Percentiles rank a stretch among this genome's conserved stretches.
Evolutionary conservation across 2,797 vertebrate species (phyloP).

Genomic region (Eidolon dupreanum): DNA sequence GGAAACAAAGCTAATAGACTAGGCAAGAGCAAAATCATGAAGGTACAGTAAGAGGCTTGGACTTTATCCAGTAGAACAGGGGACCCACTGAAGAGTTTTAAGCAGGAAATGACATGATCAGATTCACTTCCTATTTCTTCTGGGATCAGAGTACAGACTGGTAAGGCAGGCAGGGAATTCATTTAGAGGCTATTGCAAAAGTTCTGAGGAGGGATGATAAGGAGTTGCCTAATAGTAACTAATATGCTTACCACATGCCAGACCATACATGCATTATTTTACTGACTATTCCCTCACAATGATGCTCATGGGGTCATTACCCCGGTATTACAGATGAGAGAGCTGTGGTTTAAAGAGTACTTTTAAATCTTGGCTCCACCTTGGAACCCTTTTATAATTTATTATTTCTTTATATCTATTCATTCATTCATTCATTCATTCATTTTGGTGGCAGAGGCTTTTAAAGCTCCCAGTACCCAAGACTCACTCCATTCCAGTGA

Average conservation of each 20-base stretch:
- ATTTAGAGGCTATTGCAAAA: neutral
- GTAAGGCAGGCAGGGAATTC: neutral
- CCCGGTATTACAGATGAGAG: neutral
- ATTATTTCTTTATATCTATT: too few relatives aligned
- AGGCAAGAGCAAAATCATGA: neutral
- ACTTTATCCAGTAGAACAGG: neutral
- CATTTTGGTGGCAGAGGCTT: neutral
- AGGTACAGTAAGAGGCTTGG: neutral
- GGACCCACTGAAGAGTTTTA: neutral
- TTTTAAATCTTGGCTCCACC: neutral
- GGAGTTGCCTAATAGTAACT: neutral
- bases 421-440: too few relatives aligned
- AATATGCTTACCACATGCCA: neutral
- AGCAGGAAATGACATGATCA: neutral
- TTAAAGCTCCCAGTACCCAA: neutral
- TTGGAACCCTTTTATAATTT: neutral
- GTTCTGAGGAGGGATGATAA: neutral
- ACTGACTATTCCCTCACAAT: neutral
- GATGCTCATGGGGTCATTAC: neutral
- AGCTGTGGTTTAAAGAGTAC: neutral
- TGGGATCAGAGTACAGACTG: neutral
- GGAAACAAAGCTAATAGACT: neutral
- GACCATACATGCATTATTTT: neutral
- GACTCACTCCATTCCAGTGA: neutral
- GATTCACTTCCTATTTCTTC: neutral